Evolutionary conservation across 2,797 vertebrate genomes (phyloP).

Genomic region (Phyllotis vaccarum): DNA sequence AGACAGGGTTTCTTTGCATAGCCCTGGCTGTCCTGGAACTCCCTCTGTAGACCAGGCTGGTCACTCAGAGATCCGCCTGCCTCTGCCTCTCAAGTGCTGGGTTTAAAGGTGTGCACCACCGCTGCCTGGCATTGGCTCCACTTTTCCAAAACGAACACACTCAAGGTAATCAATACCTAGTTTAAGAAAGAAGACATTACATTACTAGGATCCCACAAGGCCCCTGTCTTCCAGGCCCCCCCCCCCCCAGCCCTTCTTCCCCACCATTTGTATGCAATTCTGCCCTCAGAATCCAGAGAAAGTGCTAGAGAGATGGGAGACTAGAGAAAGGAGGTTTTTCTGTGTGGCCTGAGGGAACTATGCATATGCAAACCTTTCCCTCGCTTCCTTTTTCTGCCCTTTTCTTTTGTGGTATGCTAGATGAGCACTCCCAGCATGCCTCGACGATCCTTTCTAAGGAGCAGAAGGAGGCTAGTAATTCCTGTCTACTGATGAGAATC

Average conservation of each 20-base stretch:
- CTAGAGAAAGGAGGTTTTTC: background rate
- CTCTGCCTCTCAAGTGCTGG: background rate
- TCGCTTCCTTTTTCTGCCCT: background rate
- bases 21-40: background rate
- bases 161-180: background rate
- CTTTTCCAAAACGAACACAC: background rate
- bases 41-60: background rate
- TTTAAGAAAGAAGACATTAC: background rate
- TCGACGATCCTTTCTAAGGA: constrained; percentile 1
- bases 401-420: background rate
- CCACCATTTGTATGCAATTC: background rate
- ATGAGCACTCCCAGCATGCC: background rate
- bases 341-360: background rate
- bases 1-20: background rate
- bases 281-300: background rate
- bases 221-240: background rate
- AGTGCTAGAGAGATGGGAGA: background rate
- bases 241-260: background rate
- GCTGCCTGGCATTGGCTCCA: background rate
- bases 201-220: background rate
- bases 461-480: background rate
- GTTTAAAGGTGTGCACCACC: background rate
- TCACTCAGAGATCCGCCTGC: background rate
- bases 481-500: background rate
- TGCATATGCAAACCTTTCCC: background rate